These are phyloP conservation scores for Ischnura elegans DNA, from an alignment of 2,888 invertebrate species.

Conservation along the genomic window DNA sequence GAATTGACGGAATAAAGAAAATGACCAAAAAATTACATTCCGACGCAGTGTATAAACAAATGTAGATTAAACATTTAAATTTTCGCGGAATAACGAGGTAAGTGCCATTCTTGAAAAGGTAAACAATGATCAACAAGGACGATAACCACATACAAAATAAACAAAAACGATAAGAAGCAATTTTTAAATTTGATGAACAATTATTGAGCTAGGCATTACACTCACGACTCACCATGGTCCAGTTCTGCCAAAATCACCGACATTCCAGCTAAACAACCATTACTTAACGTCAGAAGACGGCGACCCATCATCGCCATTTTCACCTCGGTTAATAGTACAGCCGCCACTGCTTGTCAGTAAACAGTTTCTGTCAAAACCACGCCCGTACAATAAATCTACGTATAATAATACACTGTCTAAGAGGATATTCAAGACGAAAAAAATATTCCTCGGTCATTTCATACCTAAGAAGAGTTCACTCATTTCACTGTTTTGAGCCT, in stretches of 20 bases:
- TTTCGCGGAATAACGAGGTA: not conserved
- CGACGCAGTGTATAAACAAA: not conserved
- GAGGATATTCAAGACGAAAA: too few species aligned
- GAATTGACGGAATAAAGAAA: not conserved
- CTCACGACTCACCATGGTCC: not conserved
- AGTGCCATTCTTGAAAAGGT: not conserved
- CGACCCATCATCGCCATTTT: constrained; percentile 45
- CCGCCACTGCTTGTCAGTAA: too few species aligned
- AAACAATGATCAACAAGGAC: not conserved
- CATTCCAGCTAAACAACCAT: constrained; percentile 37
- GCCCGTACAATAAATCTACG: too few species aligned
- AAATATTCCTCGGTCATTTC: too few species aligned
- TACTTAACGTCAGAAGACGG: not conserved
- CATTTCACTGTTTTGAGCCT: too few species aligned
- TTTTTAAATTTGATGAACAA: not conserved
- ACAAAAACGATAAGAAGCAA: not conserved
- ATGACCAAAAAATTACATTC: not conserved
- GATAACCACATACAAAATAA: not conserved
- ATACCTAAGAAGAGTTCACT: too few species aligned
- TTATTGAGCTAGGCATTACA: too few species aligned
- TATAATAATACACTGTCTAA: too few species aligned
- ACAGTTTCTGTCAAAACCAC: too few species aligned
- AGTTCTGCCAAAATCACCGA: constrained; percentile 13
- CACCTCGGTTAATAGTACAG: not conserved
- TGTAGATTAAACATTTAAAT: too few species aligned